Percentiles rank a stretch among this genome's conserved stretches.
phyloP scores from a whole-genome alignment of 2,888 invertebrate species.

The Lamproptera curius region DNA sequence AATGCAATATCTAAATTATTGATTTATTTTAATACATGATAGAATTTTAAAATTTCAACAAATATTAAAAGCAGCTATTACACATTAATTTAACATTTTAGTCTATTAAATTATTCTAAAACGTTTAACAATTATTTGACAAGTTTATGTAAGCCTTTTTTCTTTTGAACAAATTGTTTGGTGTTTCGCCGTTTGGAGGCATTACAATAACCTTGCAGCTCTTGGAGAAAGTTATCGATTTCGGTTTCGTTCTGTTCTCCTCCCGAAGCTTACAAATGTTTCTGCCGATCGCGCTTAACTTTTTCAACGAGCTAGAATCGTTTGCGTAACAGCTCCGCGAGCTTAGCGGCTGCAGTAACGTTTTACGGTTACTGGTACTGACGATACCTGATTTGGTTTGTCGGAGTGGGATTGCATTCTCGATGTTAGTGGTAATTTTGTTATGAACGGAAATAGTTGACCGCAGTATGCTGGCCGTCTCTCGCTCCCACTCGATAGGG shows the following conservation, averaged over 20 bases:
- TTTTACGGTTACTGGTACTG: slow-evolving; percentile 41
- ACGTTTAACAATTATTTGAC: slow-evolving; percentile 20
- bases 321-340: slow-evolving; percentile 45
- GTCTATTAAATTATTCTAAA: neutral
- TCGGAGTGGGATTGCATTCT: slow-evolving; percentile 42
- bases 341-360: slow-evolving; percentile 40
- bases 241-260: slow-evolving; percentile 52
- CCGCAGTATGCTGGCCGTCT: slow-evolving; percentile 75
- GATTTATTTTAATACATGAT: neutral
- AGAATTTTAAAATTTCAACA: slow-evolving; percentile 15
- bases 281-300: slow-evolving; percentile 64
- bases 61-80: neutral
- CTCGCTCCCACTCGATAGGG: slow-evolving; percentile 73
- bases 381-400: slow-evolving; percentile 55
- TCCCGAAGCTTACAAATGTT: slow-evolving; percentile 63
- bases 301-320: slow-evolving; percentile 56
- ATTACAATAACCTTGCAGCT: slow-evolving; percentile 59
- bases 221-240: slow-evolving; percentile 59
- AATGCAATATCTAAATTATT: no score
- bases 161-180: slow-evolving; percentile 36
- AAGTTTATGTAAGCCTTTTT: slow-evolving; percentile 29
- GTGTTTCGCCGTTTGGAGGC: slow-evolving; percentile 50
- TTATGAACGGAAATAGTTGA: slow-evolving; percentile 69
- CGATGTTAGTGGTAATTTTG: slow-evolving; percentile 48
- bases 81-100: slow-evolving; percentile 15